Conservation (phyloP, 2,888 invertebrate species). For the Tryphoninae sp. region DNA sequence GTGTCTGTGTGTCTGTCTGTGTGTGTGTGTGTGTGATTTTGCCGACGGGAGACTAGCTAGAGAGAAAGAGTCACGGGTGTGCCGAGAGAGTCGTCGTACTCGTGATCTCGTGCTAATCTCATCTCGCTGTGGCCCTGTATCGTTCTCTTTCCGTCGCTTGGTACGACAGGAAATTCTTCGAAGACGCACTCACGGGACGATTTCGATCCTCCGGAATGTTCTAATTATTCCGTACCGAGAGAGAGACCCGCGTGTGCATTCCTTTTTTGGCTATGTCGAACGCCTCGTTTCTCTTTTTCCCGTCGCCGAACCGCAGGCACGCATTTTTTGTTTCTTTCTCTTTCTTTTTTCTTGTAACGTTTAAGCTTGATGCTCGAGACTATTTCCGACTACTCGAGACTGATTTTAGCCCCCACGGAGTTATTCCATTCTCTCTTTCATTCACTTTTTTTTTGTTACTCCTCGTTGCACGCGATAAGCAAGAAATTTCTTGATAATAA, state of each 20-base stretch:
- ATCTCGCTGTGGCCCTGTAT: slow-evolving; percentile 2
- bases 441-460: neutral
- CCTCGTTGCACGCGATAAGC: slow-evolving; percentile 13
- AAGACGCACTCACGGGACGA: slow-evolving; percentile 4
- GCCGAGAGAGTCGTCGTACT: slow-evolving; percentile 26
- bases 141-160: slow-evolving; percentile 5
- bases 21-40: slow-evolving; percentile 18
- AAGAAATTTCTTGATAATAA: slow-evolving; percentile 44
- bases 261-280: slow-evolving; percentile 56
- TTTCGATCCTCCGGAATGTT: slow-evolving; percentile 29
- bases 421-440: slow-evolving; percentile 7
- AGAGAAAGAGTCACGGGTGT: slow-evolving; percentile 36
- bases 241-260: slow-evolving; percentile 5
- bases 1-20: neutral
- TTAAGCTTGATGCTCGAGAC: neutral
- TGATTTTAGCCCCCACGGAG: neutral
- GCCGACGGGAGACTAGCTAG: no score
- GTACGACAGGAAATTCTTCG: slow-evolving; percentile 18
- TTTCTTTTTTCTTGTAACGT: neutral
- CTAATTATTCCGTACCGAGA: slow-evolving; percentile 15
- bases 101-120: slow-evolving; percentile 49
- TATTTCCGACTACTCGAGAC: slow-evolving; percentile 18
- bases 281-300: slow-evolving; percentile 35
- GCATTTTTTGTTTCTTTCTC: neutral
- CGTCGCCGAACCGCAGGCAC: neutral